A percentile compares a stretch with the other conserved stretches of the same genome.
phyloP scores from a whole-genome alignment of 2,797 vertebrate genomes.

The Scyliorhinus canicula region DNA sequence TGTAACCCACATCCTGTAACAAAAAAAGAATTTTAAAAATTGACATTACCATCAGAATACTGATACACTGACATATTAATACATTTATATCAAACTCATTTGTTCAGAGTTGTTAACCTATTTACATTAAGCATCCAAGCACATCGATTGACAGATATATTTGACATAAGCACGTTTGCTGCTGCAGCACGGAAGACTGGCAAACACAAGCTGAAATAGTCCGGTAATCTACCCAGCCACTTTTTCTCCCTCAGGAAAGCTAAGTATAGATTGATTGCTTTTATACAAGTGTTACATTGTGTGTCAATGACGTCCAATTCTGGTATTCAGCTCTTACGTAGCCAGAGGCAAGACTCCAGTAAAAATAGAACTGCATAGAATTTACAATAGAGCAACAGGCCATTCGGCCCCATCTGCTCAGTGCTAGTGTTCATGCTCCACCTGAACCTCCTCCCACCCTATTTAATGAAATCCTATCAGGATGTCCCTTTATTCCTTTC shows the following conservation, averaged over 20 bases:
- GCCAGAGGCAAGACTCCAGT: neutral
- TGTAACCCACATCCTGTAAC: no score
- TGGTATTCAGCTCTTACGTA: neutral
- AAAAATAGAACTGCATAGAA: neutral
- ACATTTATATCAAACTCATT: neutral
- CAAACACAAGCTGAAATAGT: neutral
- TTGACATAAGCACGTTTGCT: neutral
- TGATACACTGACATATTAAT: neutral
- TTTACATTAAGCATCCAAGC: neutral
- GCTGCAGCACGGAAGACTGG: neutral
- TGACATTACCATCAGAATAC: neutral
- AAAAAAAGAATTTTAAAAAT: no score
- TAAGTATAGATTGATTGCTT: neutral
- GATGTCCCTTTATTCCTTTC: neutral
- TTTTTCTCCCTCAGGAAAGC: neutral
- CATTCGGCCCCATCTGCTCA: neutral
- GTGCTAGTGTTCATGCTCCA: neutral
- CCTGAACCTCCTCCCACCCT: neutral
- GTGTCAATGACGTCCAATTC: neutral
- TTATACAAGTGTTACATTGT: neutral
- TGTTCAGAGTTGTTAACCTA: neutral
- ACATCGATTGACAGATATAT: neutral
- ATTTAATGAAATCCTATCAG: neutral
- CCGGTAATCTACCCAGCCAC: neutral
- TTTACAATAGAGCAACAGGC: neutral